Evolutionary conservation across 1,140 invertebrate genomes (phyloP).

Genomic region (Drosophila persimilis): DNA sequence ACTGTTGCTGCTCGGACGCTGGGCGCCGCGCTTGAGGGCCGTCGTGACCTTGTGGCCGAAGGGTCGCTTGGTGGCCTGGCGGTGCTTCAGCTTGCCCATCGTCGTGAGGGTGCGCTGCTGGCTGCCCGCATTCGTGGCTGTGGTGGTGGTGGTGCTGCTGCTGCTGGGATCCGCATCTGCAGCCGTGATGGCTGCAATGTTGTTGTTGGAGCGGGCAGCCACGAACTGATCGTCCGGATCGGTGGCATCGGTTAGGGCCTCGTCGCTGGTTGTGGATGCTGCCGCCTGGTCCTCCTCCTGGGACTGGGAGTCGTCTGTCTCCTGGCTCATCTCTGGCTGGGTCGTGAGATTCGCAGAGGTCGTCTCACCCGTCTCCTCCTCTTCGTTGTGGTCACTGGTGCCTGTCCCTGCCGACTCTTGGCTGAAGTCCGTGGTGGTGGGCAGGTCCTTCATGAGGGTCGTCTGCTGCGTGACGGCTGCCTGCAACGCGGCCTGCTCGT

Average conservation of each 20-base stretch:
- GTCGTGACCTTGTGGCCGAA: conserved; percentile 67
- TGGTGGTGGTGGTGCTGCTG: conserved; percentile 51
- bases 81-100: conserved; percentile 72
- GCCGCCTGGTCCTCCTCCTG: conserved; percentile 18
- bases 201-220: conserved; percentile 76
- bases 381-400: conserved; percentile 6
- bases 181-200: conserved; percentile 75
- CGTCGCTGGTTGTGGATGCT: conserved; percentile 54
- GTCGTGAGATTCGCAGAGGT: conserved; percentile 43
- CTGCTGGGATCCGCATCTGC: conserved; percentile 55
- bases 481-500: conserved; percentile 72
- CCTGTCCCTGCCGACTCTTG: conserved; percentile 23
- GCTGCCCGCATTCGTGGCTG: conserved; percentile 47
- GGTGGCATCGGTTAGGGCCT: conserved; percentile 69
- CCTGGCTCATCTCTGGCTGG: conserved; percentile 9
- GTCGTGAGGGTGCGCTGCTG: conserved; percentile 74
- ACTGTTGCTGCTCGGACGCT: conserved; percentile 57
- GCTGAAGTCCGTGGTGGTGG: conserved; percentile 66
- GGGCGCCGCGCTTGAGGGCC: conserved; percentile 56
- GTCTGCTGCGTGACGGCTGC: conserved; percentile 65
- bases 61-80: conserved; percentile 70
- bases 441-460: conserved; percentile 63
- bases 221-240: conserved; percentile 77
- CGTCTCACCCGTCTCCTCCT: conserved; percentile 35
- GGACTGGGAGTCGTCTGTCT: background rate